Percentiles rank a stretch among this genome's conserved stretches.
phyloP scores from a whole-genome alignment of 2,113 vertebrate genomes.

The Leptodactylus fuscus region DNA sequence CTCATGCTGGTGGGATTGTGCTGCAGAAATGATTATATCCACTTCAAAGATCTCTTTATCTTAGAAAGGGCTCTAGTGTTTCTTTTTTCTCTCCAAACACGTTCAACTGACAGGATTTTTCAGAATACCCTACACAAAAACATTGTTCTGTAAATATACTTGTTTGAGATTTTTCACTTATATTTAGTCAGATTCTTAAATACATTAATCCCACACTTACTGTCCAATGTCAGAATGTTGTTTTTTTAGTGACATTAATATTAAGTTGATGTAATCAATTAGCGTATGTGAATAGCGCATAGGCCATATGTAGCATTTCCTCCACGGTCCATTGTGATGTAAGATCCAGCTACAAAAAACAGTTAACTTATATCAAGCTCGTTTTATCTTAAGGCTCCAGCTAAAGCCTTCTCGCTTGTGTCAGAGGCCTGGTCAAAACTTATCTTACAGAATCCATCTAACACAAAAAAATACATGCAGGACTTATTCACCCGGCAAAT shows the following conservation, averaged over 20 bases:
- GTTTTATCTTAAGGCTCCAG: no score
- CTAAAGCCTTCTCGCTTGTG: no score
- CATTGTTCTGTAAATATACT: not conserved
- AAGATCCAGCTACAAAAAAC: no score
- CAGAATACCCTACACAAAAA: constrained; percentile 6
- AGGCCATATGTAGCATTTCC: no score
- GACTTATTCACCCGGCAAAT: no score
- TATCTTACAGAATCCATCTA: no score
- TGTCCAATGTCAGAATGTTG: not conserved
- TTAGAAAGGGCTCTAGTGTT: constrained; percentile 22
- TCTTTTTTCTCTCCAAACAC: constrained; percentile 15
- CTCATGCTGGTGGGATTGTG: constrained; percentile 43
- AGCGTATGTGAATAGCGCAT: no score
- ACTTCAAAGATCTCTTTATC: constrained; percentile 49
- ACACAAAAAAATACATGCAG: no score
- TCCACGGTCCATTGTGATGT: not conserved
- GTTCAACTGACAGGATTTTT: constrained; percentile 8
- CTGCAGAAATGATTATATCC: constrained; percentile 17
- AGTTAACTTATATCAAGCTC: no score
- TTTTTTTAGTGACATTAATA: constrained; percentile 6
- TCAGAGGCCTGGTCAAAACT: no score
- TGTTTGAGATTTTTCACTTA: constrained; percentile 24
- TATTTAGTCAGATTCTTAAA: constrained; percentile 32
- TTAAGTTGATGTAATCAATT: constrained; percentile 7
- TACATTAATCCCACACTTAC: constrained; percentile 2